Base-by-base conservation (phyloP, 2,797 vertebrate genomes). In the Glossophaga mutica region DNA sequence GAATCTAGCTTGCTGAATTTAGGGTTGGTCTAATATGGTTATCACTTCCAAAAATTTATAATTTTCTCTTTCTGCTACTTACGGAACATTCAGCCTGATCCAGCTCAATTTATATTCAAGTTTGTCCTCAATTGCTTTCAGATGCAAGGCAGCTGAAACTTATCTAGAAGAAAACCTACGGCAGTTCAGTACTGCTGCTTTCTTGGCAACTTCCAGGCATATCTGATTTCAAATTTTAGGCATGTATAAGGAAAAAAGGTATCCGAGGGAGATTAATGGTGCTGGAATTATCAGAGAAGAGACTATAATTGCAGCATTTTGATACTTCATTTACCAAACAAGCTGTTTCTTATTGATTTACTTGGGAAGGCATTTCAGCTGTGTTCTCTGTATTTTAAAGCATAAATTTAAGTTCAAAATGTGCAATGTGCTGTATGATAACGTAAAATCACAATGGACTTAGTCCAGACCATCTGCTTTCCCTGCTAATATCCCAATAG, bases 171-270 rank as follows among this genome's bases (percentile, higher is more conserved):
- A 98, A 98, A 98, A 97, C 97, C 97, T 96, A 95, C 85, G 96
- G 96, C 52, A 96, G 55, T 97, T 95, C 68, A 79, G 86, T 97
- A 95, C 95, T 91, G 96, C 91, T 95, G 93, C 87, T 91, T 96
- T 96, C 96, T 96, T 87, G 37, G 82, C 90, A 96, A 97, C 89
- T 93, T 98, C 82, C 70, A 86, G 44, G 95, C 96, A 94, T 97
- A 97, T 96, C 93, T 97, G 97, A 98, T 98, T 98, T 98, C 95
- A 97, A 97, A 97, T 97, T 98, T 98, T 96, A 98, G 94, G 87
- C 97, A 97, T 97, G 93, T 97, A 91, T 97, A 92, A 96, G 96
- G 95, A 97, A 98, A 98, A 95, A 98, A 98, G 71, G 90, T 98
- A 92, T 96, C 85, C 94, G 67, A 96, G 86, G 52, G 74, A 87